Evolutionary conservation across 2,113 vertebrate genomes (phyloP), one percentile per base, ranked within the genome.

Genomic region (Paradoxurus hermaphroditus): DNA sequence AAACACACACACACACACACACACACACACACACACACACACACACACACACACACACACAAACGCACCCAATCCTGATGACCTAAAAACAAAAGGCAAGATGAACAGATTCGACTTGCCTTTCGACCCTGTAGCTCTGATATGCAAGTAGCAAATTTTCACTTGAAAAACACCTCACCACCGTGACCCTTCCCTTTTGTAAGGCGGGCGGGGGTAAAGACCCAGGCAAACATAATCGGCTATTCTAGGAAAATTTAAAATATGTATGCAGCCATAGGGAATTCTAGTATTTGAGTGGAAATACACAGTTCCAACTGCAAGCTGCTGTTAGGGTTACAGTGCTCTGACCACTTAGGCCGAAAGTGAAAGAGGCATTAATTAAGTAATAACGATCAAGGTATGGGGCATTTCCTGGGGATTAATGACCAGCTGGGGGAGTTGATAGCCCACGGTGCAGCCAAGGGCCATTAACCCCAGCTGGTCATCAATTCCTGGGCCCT

Each of bases 201-300:
- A 46, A 73, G 81, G 27, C 27, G 77, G 8, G 39, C 13, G 29
- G 29, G 18, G 84, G 53, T 59, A 59, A 97, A 91, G 53, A 96
- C 95, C 0, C 41, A 97, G 97, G 96, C 92, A 98, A 98, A 94
- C 9, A 94, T 93, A 88, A 98, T 95, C 82, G 98, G 94, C 81
- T 98, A 90, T 97, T 97, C 78, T 93, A 95, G 91, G 70, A 98
- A 98, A 97, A 56, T 97, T 97, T 90, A 94, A 98, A 98, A 97
- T 96, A 98, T 97, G 63, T 86, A 90, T 98, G 95, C 82, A 98
- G 86, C 97, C 95, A 98, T 41, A 93, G 39, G 95, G 84, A 98
- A 97, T 97, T 97, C 83, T 90, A 95, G 94, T 85, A 91, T 87
- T 96, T 97, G 87, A 96, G 67, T 91, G 63, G 94, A 98, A 98